Evolutionary conservation across 2,113 vertebrate genomes (phyloP), one percentile per base, ranked within the genome.

Genomic region (Verasper variegatus): DNA sequence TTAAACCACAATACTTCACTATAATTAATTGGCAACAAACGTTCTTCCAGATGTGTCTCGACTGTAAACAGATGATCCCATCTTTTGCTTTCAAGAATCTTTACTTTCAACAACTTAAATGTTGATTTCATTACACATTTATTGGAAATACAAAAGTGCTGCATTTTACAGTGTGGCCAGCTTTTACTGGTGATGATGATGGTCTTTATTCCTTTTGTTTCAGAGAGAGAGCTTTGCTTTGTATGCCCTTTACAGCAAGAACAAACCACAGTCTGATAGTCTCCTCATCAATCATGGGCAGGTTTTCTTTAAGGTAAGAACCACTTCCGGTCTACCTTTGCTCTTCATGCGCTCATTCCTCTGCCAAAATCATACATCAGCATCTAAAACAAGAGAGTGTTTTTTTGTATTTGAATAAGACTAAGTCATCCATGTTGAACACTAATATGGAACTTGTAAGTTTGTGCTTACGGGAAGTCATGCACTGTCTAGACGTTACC

Each of bases 191-290:
- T 57, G 56, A 27, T 57, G 56, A 31, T n/a, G 31, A 27, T 49
- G 1, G 2, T 81, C 3, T 79, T 49, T 58, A 45, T 83, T 80
- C 54, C 54, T 13, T 56, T 21, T 56, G 21, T 56, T 57, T 57
- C 24, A 95, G 94, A 91, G 88, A 69, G 94, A 94, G 59, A 92
- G 86, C 75, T 94, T 95, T 84, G 89, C 92, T 47, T 84, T 95
- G 59, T 95, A 95, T 58, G 93, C 94, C 4, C 91, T 95, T 55
- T 95, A 95, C 90, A 95, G 94, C 88, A 95, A 95, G 87, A 95
- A 95, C 88, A 95, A 94, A 78, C 94, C 94, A 0, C 91, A 91
- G 63, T 95, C 94, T 1, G 95, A 95, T 65, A 73, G 74, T 73
- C 92, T 94, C 12, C 92, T 95, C 63, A 88, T 92, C 71, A 89